Conservation (phyloP, 2,113 vertebrate genomes). For the Colaptes auratus region DNA sequence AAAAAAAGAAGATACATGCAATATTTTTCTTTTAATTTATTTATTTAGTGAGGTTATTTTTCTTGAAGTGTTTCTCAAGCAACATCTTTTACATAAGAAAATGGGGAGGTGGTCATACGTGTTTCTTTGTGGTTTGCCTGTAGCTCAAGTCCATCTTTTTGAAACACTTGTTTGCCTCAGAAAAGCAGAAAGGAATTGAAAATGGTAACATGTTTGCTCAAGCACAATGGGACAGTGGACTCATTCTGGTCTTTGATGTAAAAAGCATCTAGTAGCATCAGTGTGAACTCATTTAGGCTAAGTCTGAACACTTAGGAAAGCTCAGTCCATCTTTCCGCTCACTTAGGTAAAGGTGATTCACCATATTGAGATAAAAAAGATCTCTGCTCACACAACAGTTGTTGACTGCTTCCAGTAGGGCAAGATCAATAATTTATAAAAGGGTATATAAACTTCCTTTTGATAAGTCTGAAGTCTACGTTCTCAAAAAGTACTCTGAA, state of each 20-base stretch:
- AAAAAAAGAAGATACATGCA: constrained; percentile 26
- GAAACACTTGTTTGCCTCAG: not conserved
- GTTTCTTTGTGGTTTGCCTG: not conserved
- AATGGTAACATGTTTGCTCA: constrained; percentile 6
- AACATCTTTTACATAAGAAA: constrained; percentile 35
- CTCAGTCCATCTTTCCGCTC: not conserved
- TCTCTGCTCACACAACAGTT: not conserved
- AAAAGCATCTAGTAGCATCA: not conserved
- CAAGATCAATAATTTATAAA: not conserved
- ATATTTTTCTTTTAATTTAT: not conserved
- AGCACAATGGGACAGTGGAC: not conserved
- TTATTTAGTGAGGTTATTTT: constrained; percentile 52
- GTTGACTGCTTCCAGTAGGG: not conserved
- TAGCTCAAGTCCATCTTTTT: not conserved
- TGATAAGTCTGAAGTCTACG: not conserved
- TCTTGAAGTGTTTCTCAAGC: constrained; percentile 81
- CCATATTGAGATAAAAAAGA: not conserved
- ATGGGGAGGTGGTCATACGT: not conserved
- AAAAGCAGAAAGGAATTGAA: not conserved
- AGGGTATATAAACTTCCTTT: not conserved
- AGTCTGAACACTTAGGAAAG: not conserved
- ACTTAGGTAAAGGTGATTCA: not conserved
- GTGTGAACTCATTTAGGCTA: not conserved
- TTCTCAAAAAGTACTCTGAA: not conserved
- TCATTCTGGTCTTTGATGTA: not conserved